Evolutionary conservation across 2,113 vertebrate species (phyloP).

Genomic region (Rhombomys opimus): DNA sequence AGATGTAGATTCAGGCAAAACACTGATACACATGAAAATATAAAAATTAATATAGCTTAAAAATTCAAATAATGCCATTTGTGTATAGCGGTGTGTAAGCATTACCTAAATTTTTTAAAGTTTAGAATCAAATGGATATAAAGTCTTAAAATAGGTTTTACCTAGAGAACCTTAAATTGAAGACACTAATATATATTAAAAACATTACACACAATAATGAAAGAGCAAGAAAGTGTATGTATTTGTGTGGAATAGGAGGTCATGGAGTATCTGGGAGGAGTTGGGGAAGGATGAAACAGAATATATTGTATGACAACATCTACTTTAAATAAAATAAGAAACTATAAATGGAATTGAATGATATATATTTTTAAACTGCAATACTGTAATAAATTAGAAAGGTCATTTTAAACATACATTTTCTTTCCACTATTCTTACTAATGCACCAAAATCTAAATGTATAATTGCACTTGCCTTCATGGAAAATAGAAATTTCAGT

Average conservation of each 20-base stretch:
- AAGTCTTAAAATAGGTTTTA: neutral
- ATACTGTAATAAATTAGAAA: neutral
- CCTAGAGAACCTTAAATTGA: neutral
- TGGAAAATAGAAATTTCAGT: neutral
- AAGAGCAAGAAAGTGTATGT: neutral
- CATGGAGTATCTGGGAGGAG: neutral
- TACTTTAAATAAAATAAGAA: neutral
- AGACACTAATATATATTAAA: neutral
- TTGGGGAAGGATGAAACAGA: neutral
- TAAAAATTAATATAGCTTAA: no score
- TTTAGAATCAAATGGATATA: neutral
- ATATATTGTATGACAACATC: neutral
- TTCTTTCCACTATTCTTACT: neutral
- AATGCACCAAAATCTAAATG: neutral
- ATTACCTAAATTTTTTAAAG: neutral
- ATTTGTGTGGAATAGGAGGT: neutral
- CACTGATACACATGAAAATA: neutral
- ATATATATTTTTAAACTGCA: neutral
- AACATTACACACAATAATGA: neutral
- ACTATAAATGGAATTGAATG: neutral
- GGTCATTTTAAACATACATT: neutral
- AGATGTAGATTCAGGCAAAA: neutral
- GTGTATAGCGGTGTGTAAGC: neutral
- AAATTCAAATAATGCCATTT: no score
- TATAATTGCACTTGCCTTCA: neutral